Conservation (phyloP, 2,113 vertebrate species). For the Corythoichthys haematopterus region DNA sequence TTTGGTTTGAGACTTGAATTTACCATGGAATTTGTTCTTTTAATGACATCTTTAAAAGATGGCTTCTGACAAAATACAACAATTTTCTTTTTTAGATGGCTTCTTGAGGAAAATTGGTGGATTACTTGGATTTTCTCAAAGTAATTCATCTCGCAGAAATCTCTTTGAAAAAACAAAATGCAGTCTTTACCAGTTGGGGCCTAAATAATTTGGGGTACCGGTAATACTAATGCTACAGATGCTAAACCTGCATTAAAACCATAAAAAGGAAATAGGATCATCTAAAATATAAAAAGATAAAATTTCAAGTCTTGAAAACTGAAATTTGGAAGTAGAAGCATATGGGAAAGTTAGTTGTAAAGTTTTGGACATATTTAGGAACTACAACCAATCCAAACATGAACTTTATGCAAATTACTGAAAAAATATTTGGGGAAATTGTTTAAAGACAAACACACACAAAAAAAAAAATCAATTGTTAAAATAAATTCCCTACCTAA, state of each 20-base stretch:
- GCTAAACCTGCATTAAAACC: no score
- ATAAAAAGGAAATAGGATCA: no score
- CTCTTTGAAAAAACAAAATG: background rate
- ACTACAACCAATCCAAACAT: background rate
- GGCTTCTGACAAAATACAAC: constrained; percentile 12
- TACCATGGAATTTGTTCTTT: constrained; percentile 48
- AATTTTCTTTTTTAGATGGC: constrained; percentile 2
- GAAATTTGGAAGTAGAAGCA: no score
- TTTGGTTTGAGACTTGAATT: constrained; percentile 54
- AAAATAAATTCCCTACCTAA: background rate
- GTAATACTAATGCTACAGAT: background rate
- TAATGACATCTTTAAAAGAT: constrained; percentile 19
- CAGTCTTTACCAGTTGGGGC: background rate
- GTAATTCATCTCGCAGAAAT: background rate
- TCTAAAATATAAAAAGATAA: no score
- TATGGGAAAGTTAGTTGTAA: background rate
- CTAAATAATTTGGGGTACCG: background rate
- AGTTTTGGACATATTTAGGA: background rate
- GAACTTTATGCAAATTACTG: background rate
- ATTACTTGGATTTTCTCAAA: background rate
- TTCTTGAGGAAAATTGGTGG: background rate
- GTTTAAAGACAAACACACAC: background rate
- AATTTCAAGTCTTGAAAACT: no score
- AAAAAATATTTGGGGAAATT: background rate
- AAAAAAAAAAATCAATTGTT: background rate